Base-by-base conservation (phyloP, 2,888 invertebrate genomes). In the Bedellia somnulentella region DNA sequence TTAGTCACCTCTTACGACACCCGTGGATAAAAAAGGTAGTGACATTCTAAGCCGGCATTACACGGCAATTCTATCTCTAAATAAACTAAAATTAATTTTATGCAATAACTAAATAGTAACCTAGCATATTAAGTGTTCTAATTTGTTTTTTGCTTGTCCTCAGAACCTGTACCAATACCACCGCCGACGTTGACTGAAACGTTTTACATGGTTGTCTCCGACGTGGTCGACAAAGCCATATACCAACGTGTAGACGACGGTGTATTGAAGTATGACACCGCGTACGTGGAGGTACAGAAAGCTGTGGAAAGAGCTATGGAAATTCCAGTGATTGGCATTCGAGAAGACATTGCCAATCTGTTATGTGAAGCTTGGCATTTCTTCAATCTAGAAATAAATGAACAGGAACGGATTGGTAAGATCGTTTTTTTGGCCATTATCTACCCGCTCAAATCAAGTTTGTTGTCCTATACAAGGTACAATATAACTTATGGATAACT, bases 241-340 rank as follows among this genome's bases (percentile, higher is more conserved):
- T 68, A 35, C 31, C 33, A 40, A 0, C 52, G 49, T 21, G 54
- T 67, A 0, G 53, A 61, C 25, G 68, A 73, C 1, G 22, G 23
- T 2, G 35, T 42, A 0, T 31, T 73, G 1, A 46, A 46, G 3
- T 73, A 63, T 31, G 73, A 75, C 34, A 61, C 60, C 0, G 70
- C 70, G 0, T 73, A 62, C 29, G 60, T 71, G 2, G 67, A 66
- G 34, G 39, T 75, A 0, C 38, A 32, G 30, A 60, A 55, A 15
- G 57, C 56, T 1, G 66, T 71, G 0, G 73, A 75, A 39, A 39
- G 46, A 15, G 67, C 70, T 0, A 73, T 75, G 73, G 73, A 75
- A 36, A 49, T 70, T 31, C 64, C 73, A 0, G 68, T 75, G 1
- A 38, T 49, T 3, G 58, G 58, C 1, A 58, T 75, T 22, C 47